Evolutionary conservation across 2,113 vertebrate species (phyloP).

Genomic region (Haemorhous mexicanus): DNA sequence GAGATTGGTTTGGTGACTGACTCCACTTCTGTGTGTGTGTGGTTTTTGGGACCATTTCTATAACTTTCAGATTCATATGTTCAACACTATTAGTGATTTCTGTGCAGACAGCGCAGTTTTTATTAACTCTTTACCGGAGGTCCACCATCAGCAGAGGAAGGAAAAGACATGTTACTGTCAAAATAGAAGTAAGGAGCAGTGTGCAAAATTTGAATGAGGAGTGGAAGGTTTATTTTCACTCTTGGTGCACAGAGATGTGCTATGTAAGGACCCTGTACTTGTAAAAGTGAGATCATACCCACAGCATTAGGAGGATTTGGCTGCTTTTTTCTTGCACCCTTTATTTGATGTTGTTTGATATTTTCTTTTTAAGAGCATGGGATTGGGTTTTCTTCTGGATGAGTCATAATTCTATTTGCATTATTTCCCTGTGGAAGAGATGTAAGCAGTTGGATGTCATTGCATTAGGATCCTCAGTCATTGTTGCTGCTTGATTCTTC

Average conservation of each 20-base stretch:
- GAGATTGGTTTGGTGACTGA: background rate
- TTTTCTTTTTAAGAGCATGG: background rate
- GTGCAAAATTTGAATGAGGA: background rate
- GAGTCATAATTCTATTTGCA: background rate
- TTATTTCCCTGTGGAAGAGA: background rate
- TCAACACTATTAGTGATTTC: background rate
- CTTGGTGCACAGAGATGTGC: background rate
- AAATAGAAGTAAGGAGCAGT: background rate
- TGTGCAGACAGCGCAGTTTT: background rate
- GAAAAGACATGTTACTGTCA: background rate
- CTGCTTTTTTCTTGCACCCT: background rate
- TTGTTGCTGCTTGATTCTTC: background rate
- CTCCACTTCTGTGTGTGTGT: background rate
- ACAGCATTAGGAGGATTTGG: background rate
- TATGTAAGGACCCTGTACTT: background rate
- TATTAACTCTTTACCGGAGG: background rate
- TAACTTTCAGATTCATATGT: background rate
- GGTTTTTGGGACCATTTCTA: background rate
- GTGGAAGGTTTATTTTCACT: background rate
- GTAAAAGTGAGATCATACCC: background rate
- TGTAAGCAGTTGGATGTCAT: background rate
- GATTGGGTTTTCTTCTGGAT: background rate
- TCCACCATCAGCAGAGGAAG: background rate
- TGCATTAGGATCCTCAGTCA: background rate
- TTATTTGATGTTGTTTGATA: background rate